Evolutionary conservation across 2,888 invertebrate species (phyloP).

Genomic region (Ceratothoa steindachneri): DNA sequence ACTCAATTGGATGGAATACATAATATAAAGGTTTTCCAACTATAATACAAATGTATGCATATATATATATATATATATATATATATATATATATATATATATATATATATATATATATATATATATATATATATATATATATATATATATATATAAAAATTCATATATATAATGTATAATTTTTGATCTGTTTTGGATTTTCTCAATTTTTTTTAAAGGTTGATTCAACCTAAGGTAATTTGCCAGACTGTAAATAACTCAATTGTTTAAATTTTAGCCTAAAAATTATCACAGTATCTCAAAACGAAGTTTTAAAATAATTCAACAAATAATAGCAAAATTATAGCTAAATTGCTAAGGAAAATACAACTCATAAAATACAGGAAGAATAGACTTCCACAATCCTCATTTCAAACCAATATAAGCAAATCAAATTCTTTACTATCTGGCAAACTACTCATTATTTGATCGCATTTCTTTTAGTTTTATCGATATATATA

Average conservation of each 20-base stretch:
- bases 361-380: no score
- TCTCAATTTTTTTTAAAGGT: not conserved
- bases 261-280: not conserved
- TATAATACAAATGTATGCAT: not conserved
- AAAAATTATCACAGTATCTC: not conserved
- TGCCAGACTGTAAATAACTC: not conserved
- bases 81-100: no score
- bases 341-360: no score
- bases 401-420: not conserved
- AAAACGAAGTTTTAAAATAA: no score
- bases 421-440: not conserved
- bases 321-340: no score
- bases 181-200: not conserved
- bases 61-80: no score
- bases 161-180: no score
- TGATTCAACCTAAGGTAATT: not conserved
- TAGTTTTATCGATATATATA: no score
- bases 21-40: not conserved
- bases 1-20: not conserved
- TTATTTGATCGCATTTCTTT: not conserved
- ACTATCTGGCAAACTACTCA: not conserved
- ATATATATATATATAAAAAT: no score
- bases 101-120: no score
- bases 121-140: no score
- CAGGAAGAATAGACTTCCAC: no score